These are phyloP conservation scores for Meriones unguiculatus DNA, from an alignment of 2,113 vertebrate species.

Conservation along the genomic window DNA sequence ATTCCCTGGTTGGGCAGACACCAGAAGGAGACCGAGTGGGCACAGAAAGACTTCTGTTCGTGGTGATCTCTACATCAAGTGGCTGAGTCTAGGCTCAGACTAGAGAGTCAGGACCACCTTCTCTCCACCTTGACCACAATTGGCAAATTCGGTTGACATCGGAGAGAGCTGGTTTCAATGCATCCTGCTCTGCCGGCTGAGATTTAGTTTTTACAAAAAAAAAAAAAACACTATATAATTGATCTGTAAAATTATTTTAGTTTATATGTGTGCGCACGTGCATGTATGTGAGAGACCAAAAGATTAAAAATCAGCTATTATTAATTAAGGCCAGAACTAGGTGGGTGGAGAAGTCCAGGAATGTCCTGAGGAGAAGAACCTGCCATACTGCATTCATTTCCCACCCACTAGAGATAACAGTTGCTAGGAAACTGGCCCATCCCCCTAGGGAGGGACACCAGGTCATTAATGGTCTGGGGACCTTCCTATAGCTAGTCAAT, in stretches of 20 bases:
- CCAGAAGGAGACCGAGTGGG: background rate
- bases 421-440: no score
- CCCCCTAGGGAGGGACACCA: no score
- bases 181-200: slow-evolving; percentile 73
- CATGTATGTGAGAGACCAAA: background rate
- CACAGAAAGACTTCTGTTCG: background rate
- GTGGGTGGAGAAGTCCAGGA: no score
- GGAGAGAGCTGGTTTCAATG: slow-evolving; percentile 59
- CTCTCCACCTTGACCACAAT: background rate
- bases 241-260: background rate
- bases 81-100: background rate
- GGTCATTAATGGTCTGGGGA: no score
- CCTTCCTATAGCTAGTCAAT: no score
- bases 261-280: background rate
- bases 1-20: background rate
- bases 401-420: no score
- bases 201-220: slow-evolving; percentile 32
- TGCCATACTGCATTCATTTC: no score
- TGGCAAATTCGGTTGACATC: slow-evolving; percentile 44
- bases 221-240: slow-evolving; percentile 39
- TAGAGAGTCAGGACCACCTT: background rate
- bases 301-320: no score
- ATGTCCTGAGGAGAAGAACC: no score
- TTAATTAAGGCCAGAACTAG: no score
- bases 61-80: background rate